These are phyloP conservation scores for Montipora capitata DNA, from an alignment of 92 coral and sea anemone genomes.

Conservation along the genomic window DNA sequence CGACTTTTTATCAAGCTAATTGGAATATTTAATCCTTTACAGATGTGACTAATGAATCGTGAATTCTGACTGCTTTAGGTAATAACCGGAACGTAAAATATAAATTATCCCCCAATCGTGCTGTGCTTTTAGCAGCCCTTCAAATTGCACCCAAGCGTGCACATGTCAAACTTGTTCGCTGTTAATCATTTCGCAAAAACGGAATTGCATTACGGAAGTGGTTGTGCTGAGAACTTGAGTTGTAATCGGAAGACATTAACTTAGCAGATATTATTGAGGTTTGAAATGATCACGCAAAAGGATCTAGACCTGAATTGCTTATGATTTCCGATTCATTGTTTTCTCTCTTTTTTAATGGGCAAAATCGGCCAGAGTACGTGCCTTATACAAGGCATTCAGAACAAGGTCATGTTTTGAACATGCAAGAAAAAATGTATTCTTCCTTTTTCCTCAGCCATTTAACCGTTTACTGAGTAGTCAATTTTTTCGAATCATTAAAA, in stretches of 20 bases:
- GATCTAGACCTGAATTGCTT: not conserved
- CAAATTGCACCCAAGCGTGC: conserved; percentile 7
- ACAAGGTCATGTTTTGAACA: not conserved
- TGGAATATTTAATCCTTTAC: no score
- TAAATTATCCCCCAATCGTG: not conserved
- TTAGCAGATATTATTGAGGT: not conserved
- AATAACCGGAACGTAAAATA: not conserved
- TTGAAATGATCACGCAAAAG: conserved; percentile 28
- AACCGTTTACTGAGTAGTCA: no score
- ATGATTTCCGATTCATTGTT: not conserved
- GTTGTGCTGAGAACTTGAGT: not conserved
- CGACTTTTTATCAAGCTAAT: no score
- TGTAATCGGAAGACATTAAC: conserved; percentile 15
- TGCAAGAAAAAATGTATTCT: no score
- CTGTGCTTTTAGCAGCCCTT: not conserved
- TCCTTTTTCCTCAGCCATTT: no score
- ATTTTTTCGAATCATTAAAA: no score
- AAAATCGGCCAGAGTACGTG: not conserved
- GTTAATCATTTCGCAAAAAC: conserved; percentile 36
- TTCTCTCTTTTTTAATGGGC: not conserved
- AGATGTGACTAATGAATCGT: no score
- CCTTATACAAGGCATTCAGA: not conserved
- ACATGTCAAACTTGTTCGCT: not conserved
- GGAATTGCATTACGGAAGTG: conserved; percentile 40
- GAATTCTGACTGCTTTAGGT: no score